Evolutionary conservation across 2,888 invertebrate species (phyloP).

Genomic region (Dryobotodes eremita): DNA sequence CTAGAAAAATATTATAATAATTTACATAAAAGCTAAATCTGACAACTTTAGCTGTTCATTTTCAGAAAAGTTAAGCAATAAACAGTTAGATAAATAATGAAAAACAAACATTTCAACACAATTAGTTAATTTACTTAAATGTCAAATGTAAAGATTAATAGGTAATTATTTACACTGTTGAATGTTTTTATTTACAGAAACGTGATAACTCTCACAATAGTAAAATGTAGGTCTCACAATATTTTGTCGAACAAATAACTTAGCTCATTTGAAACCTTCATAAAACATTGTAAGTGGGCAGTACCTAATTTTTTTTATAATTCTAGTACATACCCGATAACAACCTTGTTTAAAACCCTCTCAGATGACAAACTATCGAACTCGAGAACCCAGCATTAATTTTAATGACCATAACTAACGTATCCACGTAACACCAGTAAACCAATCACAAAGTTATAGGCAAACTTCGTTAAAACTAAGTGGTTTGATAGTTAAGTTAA

Average conservation of each 20-base stretch:
- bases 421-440: conserved; percentile 32
- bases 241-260: not conserved
- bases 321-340: conserved; percentile 2
- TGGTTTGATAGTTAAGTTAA: conserved; percentile 51
- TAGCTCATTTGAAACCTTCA: not conserved
- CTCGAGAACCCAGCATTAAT: conserved; percentile 10
- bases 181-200: not conserved
- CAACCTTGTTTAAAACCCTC: not conserved
- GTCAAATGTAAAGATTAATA: too few relatives aligned
- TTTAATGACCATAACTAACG: conserved; percentile 22
- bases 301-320: not conserved
- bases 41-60: too few relatives aligned
- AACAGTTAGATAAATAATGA: too few relatives aligned
- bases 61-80: too few relatives aligned
- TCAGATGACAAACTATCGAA: not conserved
- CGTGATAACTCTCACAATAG: too few relatives aligned
- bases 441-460: conserved; percentile 41
- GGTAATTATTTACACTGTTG: not conserved
- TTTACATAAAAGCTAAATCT: not conserved
- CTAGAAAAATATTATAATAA: not conserved
- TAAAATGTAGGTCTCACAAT: too few relatives aligned
- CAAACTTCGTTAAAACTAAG: conserved; percentile 56
- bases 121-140: too few relatives aligned
- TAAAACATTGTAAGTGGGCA: not conserved
- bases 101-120: too few relatives aligned